These are phyloP conservation scores for Cladopsammia gracilis DNA, from an alignment of 64 coral and sea anemone species.

Conservation along the genomic window DNA sequence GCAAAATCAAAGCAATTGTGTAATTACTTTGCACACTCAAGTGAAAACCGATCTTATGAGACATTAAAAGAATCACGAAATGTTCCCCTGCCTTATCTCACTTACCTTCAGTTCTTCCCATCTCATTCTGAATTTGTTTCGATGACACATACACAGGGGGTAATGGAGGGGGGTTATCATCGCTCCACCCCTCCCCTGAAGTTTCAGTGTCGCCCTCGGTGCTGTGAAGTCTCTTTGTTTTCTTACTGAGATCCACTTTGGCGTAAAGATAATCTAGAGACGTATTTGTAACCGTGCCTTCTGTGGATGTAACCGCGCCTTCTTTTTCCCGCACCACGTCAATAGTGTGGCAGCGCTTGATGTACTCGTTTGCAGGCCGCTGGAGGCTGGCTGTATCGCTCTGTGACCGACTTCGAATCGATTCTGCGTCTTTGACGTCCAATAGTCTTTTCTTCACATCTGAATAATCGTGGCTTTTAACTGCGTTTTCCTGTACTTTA, in stretches of 20 bases:
- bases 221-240: background rate
- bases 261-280: constrained; percentile 8
- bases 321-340: background rate
- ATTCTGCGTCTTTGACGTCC: background rate
- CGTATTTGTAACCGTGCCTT: background rate
- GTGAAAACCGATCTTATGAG: too few relatives aligned
- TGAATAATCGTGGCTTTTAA: background rate
- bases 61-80: too few relatives aligned
- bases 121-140: constrained; percentile 18
- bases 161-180: constrained; percentile 20
- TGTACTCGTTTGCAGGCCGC: background rate
- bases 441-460: too few relatives aligned
- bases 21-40: too few relatives aligned
- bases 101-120: background rate
- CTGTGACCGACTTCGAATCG: background rate
- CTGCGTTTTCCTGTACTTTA: background rate
- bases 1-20: too few relatives aligned
- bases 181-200: background rate
- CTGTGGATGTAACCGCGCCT: background rate
- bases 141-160: constrained; percentile 39
- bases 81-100: background rate
- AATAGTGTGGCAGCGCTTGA: background rate
- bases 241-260: constrained; percentile 30
- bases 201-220: background rate
- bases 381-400: background rate